Evolutionary conservation across 2,888 invertebrate species (phyloP).

Genomic region (Acanthosepion pharaonis): DNA sequence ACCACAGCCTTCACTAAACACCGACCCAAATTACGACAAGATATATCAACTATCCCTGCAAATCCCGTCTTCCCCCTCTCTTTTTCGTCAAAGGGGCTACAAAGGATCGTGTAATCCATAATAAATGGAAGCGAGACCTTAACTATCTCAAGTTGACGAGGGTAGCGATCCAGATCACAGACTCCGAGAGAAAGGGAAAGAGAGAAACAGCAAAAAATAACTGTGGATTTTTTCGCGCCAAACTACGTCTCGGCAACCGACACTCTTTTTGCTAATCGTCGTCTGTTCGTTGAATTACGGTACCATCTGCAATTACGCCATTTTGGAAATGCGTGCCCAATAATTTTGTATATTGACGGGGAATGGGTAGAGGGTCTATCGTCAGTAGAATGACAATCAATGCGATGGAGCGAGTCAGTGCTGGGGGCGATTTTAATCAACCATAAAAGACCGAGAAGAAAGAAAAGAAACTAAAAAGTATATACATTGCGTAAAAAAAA

Average conservation of each 20-base stretch:
- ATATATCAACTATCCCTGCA: neutral
- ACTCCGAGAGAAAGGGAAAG: neutral
- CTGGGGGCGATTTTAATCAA: conserved; percentile 2
- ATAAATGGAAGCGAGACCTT: neutral
- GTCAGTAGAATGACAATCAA: neutral
- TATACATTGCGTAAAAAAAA: no score
- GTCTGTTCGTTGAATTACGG: neutral
- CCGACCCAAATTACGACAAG: neutral
- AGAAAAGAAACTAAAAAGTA: no score
- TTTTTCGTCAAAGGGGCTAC: neutral
- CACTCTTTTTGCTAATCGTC: neutral
- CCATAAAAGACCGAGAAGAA: neutral
- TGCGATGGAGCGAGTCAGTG: neutral
- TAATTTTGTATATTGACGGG: neutral
- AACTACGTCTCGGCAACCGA: neutral
- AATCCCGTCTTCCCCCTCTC: neutral
- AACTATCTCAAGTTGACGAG: neutral
- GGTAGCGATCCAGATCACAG: neutral
- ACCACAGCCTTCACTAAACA: neutral
- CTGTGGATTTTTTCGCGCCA: neutral
- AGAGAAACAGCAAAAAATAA: neutral
- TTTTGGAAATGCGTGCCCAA: neutral
- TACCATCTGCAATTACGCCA: neutral
- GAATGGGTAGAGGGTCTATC: neutral
- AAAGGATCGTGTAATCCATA: neutral